A percentile compares a stretch with the other conserved stretches of the same genome.
phyloP scores from a whole-genome alignment of 2,888 invertebrate species.

The Hecatera dysodea region DNA sequence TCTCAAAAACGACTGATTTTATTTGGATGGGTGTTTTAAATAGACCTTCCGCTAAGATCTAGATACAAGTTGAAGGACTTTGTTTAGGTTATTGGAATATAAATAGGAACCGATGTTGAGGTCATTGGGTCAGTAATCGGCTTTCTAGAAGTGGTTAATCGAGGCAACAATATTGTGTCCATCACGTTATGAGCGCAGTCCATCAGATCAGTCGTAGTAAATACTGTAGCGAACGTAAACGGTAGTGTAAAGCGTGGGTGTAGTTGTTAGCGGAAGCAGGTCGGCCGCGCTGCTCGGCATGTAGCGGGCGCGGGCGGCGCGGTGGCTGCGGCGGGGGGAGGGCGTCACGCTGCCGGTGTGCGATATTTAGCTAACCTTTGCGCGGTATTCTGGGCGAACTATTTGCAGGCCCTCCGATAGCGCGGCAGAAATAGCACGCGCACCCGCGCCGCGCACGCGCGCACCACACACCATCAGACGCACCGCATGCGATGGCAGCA shows the following conservation, averaged over 20 bases:
- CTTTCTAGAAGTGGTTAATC: not conserved
- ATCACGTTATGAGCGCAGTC: not conserved
- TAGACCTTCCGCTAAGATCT: not conserved
- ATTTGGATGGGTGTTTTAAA: too few relatives aligned
- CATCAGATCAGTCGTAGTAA: constrained; percentile 31
- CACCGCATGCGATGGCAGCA: not conserved
- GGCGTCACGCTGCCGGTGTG: constrained; percentile 37
- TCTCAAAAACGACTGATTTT: too few relatives aligned
- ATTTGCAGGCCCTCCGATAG: constrained; percentile 74
- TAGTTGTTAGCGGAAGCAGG: constrained; percentile 50
- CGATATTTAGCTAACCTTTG: constrained; percentile 80
- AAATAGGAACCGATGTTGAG: not conserved
- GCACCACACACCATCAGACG: constrained; percentile 4
- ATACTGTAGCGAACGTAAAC: constrained; percentile 42
- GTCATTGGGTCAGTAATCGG: not conserved
- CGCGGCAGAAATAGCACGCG: constrained; percentile 72
- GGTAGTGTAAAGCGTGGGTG: constrained; percentile 36
- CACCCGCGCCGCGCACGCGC: constrained; percentile 28
- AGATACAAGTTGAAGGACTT: not conserved
- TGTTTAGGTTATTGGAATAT: not conserved
- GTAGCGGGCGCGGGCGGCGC: not conserved
- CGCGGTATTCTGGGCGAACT: constrained; percentile 80
- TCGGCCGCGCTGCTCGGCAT: constrained; percentile 4
- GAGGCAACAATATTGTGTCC: not conserved
- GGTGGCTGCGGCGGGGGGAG: constrained; percentile 1